These are phyloP conservation scores for Phortica variegata DNA, from an alignment of 1,140 invertebrate species.

Conservation along the genomic window DNA sequence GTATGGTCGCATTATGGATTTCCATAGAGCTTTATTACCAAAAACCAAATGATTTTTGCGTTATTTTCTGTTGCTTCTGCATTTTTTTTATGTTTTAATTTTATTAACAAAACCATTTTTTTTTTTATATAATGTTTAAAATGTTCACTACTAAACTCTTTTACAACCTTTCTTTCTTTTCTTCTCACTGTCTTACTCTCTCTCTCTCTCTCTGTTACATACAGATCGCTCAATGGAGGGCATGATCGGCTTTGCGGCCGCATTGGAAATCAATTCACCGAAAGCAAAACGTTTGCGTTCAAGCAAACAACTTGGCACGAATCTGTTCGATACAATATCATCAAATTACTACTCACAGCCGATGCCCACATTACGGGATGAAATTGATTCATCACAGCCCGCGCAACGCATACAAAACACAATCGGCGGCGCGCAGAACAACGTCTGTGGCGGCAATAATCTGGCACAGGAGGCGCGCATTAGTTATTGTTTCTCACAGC, in stretches of 20 bases:
- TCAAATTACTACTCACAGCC: constrained; percentile 54
- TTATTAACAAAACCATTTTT: constrained; percentile 11
- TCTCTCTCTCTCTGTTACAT: neutral
- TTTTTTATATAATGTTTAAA: constrained; percentile 1
- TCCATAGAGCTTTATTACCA: constrained; percentile 58
- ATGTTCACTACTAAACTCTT: neutral
- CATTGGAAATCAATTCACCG: constrained; percentile 43
- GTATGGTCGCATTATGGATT: constrained; percentile 39
- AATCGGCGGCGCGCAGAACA: too few relatives aligned
- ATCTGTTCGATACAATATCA: constrained; percentile 48
- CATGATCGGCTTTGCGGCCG: constrained; percentile 47
- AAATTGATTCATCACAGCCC: constrained; percentile 51
- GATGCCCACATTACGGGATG: constrained; percentile 45
- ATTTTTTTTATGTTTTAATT: constrained; percentile 6
- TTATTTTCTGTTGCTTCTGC: constrained; percentile 25
- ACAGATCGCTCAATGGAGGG: constrained; percentile 51
- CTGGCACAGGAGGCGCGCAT: constrained; percentile 40
- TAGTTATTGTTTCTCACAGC: constrained; percentile 81
- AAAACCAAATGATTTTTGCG: constrained; percentile 57
- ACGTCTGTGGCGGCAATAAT: neutral
- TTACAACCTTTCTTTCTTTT: neutral
- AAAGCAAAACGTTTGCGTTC: constrained; percentile 46
- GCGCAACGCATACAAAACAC: constrained; percentile 36
- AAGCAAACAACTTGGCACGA: constrained; percentile 40
- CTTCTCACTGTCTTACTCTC: constrained; percentile 11